phyloP scores from a whole-genome alignment of 2,888 invertebrate genomes.

The Abscondita cerata region DNA sequence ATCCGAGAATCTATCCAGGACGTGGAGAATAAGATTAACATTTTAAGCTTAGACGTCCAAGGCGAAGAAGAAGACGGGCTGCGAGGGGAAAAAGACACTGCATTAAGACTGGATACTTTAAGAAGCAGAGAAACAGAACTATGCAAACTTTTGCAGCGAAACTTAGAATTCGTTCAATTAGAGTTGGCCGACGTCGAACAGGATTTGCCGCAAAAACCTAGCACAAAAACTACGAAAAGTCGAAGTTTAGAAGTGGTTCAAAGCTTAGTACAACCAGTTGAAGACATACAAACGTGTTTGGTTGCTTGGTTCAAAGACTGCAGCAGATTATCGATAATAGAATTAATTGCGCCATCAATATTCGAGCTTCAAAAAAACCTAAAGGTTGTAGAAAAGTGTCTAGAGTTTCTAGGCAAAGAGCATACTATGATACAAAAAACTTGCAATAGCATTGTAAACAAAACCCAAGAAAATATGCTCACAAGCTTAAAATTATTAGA shows the following conservation, averaged over 20 bases:
- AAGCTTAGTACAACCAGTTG: slow-evolving; percentile 67
- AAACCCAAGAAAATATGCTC: slow-evolving; percentile 64
- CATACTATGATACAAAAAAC: slow-evolving; percentile 73
- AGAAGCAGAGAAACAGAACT: slow-evolving; percentile 50
- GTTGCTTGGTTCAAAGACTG: slow-evolving; percentile 60
- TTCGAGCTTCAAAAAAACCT: slow-evolving; percentile 70
- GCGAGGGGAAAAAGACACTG: slow-evolving; percentile 61
- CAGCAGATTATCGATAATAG: slow-evolving; percentile 63
- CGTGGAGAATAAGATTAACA: slow-evolving; percentile 42
- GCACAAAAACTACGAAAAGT: slow-evolving; percentile 71
- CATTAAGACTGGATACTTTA: slow-evolving; percentile 58
- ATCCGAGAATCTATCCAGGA: slow-evolving; percentile 56
- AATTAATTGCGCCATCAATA: slow-evolving; percentile 65
- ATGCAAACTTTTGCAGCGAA: slow-evolving; percentile 50
- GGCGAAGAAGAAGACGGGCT: slow-evolving; percentile 66
- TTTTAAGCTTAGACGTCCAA: slow-evolving; percentile 60
- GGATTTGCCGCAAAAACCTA: slow-evolving; percentile 70
- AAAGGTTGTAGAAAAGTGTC: slow-evolving; percentile 72
- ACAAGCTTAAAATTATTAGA: slow-evolving; percentile 64
- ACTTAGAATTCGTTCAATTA: slow-evolving; percentile 61
- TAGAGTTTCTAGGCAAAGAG: slow-evolving; percentile 70
- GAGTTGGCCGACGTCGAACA: slow-evolving; percentile 68
- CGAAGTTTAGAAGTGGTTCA: slow-evolving; percentile 71
- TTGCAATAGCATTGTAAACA: slow-evolving; percentile 70
- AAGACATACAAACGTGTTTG: slow-evolving; percentile 69